Evolutionary conservation across 2,797 vertebrate genomes (phyloP).

Genomic region (Cuculus canorus): DNA sequence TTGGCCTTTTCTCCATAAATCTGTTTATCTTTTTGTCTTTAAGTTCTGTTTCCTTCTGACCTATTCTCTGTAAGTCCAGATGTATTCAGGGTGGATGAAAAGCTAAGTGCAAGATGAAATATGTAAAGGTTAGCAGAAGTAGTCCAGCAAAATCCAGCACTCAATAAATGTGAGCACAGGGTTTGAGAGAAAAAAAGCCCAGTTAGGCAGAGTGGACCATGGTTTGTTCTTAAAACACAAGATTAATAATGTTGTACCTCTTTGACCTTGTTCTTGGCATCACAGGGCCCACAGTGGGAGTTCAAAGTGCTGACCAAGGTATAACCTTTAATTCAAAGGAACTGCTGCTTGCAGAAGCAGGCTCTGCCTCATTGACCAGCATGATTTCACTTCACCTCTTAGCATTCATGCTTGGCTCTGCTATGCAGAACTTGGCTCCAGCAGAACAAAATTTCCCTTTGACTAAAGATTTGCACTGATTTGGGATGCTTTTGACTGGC

Average conservation of each 20-base stretch:
- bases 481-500: background rate
- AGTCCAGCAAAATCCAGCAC: background rate
- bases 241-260: slow-evolving; percentile 29
- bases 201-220: background rate
- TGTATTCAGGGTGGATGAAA: background rate
- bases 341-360: slow-evolving; percentile 9
- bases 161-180: background rate
- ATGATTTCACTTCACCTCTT: slow-evolving; percentile 20
- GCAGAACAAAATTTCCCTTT: background rate
- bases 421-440: background rate
- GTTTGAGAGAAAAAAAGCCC: background rate
- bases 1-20: background rate
- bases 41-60: background rate
- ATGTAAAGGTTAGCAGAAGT: background rate
- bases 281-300: background rate
- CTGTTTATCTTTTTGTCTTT: background rate
- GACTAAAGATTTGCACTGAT: background rate
- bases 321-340: slow-evolving; percentile 35
- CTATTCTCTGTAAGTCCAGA: background rate
- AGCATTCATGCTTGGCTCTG: background rate
- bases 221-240: slow-evolving; percentile 29
- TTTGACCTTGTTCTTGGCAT: slow-evolving; percentile 33
- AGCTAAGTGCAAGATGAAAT: background rate
- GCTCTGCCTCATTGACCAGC: slow-evolving; percentile 46
- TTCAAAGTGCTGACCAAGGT: slow-evolving; percentile 47